These are phyloP conservation scores for Pangasius macronema DNA, from an alignment of 2,797 vertebrate species.

Conservation along the genomic window DNA sequence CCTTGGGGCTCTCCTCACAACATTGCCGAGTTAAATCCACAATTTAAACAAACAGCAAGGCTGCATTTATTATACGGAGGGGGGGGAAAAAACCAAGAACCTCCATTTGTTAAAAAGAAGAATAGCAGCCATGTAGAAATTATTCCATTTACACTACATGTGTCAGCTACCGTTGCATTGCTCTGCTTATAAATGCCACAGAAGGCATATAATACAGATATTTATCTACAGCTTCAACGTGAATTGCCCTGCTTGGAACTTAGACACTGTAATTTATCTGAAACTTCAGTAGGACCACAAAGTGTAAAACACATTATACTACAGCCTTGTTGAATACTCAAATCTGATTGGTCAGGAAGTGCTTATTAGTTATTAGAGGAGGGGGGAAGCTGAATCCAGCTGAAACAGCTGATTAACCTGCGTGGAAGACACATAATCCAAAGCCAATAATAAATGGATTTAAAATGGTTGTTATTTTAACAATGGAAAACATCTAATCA, in stretches of 20 bases:
- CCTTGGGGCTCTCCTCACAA: slow-evolving; percentile 27
- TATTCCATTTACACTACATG: slow-evolving; percentile 22
- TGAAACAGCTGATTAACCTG: neutral
- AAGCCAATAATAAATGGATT: neutral
- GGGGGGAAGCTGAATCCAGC: neutral
- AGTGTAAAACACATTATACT: neutral
- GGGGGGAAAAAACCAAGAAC: neutral
- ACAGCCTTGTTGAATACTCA: neutral
- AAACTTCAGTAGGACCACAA: neutral
- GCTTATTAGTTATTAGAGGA: neutral
- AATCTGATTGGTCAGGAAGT: neutral
- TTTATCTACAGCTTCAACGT: slow-evolving; percentile 33
- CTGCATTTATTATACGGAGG: slow-evolving; percentile 35
- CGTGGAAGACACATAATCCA: neutral
- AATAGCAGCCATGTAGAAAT: slow-evolving; percentile 7
- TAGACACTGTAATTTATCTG: slow-evolving; percentile 24
- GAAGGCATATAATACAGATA: slow-evolving; percentile 38
- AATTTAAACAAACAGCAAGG: slow-evolving; percentile 30
- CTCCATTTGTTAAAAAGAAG: slow-evolving; percentile 38
- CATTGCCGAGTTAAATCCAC: slow-evolving; percentile 26
- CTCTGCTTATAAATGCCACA: slow-evolving; percentile 41
- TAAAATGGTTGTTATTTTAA: neutral
- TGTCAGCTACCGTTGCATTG: slow-evolving; percentile 1
- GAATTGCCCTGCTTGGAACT: slow-evolving; percentile 20
- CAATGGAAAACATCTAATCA: neutral